Base-by-base conservation (phyloP, 2,113 vertebrate genomes). In the Coturnix japonica region DNA sequence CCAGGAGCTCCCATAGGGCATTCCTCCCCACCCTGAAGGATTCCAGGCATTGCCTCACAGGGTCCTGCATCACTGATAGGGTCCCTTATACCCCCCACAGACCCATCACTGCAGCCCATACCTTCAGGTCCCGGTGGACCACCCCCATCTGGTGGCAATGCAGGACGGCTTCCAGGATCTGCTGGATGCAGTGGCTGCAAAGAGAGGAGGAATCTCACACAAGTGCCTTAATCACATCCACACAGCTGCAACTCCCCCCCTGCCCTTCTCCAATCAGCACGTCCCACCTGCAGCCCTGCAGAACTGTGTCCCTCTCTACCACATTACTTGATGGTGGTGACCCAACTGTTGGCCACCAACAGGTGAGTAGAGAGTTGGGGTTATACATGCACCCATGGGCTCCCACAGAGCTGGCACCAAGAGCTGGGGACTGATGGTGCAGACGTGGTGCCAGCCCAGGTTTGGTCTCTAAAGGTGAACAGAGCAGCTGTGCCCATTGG, bases 61-160 rank as follows among this genome's bases (percentile, higher is more conserved):
- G 8, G 44, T 31, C 77, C 49, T 70, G 37, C 49, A 73, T 30
- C 21, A 4, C 51, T 79, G 41, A 47, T 39, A 37, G 78, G 33
- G 59, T 69, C 15, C 66, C 64, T 37, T 37, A 37, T 37, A 22
- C 37, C 76, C 88, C 56, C 84, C 33, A 61, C 28, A 17, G 72
- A 11, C 28, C 7, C 19, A 49, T 56, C 25, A 44, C 41, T 80
- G 81, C 54, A 51, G 39, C 35, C 79, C 96, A 95, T 94, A 98
- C 98, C 98, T 98, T 98, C 86, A 98, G 97, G 94, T 98, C 98
- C 60, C 98, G 96, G 85, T 98, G 98, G 44, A 98, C 98, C 85
- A 98, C 98, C 31, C 98, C 98, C 98, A 98, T 98, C 96, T 98
- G 98, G 91, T 98, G 98, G 93, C 98, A 98, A 56, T 98, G 98